Conservation (phyloP, 2,113 vertebrate species). For the Clarias macrocephalus region DNA sequence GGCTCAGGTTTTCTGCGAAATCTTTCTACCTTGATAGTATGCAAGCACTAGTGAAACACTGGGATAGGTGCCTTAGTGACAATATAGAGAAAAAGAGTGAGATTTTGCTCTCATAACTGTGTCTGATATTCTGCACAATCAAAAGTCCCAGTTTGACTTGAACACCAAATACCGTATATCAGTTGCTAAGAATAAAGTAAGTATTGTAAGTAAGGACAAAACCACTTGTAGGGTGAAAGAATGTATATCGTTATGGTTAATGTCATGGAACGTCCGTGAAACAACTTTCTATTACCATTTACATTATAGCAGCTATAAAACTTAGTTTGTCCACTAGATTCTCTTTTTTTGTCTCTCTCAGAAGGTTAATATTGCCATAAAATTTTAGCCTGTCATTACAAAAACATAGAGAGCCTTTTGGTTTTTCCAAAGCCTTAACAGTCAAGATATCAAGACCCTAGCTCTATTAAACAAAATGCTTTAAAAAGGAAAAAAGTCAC, state of each 20-base stretch:
- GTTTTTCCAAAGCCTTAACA: background rate
- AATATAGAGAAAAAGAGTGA: no score
- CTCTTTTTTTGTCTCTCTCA: background rate
- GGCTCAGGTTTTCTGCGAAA: no score
- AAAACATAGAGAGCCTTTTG: background rate
- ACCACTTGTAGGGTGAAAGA: background rate
- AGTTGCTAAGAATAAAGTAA: background rate
- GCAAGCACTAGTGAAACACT: no score
- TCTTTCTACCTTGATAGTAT: no score
- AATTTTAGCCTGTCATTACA: background rate
- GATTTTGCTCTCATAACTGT: no score
- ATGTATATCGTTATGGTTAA: background rate
- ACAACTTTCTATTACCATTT: background rate
- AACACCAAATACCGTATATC: background rate
- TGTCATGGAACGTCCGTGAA: background rate
- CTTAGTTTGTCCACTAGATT: background rate
- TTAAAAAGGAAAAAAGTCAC: no score
- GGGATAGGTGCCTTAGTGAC: no score
- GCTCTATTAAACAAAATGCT: background rate
- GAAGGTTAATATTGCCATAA: background rate
- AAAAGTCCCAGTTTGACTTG: no score
- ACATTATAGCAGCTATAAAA: background rate
- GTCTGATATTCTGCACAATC: no score
- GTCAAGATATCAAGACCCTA: background rate
- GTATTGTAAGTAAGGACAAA: background rate